A percentile compares a stretch with the other conserved stretches of the same genome.
Conservation (phyloP, 2,797 vertebrate species). For the Gadopsis marmoratus region DNA sequence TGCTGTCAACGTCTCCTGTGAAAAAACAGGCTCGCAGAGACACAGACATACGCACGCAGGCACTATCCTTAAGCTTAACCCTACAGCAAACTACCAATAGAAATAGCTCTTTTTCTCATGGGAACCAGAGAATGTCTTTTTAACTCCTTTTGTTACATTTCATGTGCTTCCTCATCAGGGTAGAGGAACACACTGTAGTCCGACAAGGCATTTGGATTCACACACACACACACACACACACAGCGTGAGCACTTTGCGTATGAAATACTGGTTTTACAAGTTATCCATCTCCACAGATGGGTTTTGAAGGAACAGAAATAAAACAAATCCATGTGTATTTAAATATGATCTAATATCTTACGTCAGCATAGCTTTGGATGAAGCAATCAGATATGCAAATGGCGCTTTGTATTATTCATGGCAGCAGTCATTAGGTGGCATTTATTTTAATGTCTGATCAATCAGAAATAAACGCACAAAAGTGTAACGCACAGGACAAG, state of each 20-base stretch:
- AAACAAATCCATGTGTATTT: constrained; percentile 63
- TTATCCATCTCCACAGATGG: constrained; percentile 46
- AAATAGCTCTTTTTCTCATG: constrained; percentile 43
- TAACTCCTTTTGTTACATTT: constrained; percentile 47
- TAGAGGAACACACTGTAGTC: constrained; percentile 27
- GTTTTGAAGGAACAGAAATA: constrained; percentile 39
- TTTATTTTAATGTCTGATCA: constrained; percentile 63
- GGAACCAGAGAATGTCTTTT: constrained; percentile 12
- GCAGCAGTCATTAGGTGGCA: constrained; percentile 44
- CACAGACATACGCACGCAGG: constrained; percentile 40
- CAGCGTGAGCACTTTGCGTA: constrained; percentile 14
- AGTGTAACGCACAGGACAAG: constrained; percentile 11
- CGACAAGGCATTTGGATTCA: constrained; percentile 10
- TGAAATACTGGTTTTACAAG: constrained; percentile 45
- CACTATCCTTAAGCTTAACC: constrained; percentile 54
- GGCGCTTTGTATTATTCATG: constrained; percentile 63
- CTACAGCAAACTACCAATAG: constrained; percentile 42
- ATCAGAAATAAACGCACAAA: constrained; percentile 40
- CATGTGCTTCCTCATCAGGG: constrained; percentile 49
- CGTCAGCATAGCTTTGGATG: constrained; percentile 51
- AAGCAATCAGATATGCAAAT: constrained; percentile 68
- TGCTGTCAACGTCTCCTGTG: constrained; percentile 63
- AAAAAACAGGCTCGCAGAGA: constrained; percentile 52
- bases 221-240: constrained; percentile 3
- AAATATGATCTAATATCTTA: constrained; percentile 54